phyloP scores from a whole-genome alignment of 2,888 invertebrate genomes.

The Morpho helenor region DNA sequence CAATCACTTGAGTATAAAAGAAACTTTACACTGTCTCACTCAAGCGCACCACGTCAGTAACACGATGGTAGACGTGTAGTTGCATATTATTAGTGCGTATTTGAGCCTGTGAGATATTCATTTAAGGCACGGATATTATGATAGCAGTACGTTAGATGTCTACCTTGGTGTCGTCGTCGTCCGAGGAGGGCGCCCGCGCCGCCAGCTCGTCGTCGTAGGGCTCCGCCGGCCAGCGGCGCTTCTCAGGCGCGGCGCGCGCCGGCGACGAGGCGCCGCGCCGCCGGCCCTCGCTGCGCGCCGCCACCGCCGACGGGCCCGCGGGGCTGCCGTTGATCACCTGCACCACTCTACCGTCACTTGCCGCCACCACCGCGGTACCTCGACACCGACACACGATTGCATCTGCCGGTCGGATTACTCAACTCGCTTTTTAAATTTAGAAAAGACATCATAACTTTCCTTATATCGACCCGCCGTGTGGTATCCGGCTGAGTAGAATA shows the following conservation, averaged over 20 bases:
- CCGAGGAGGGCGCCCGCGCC: constrained; percentile 49
- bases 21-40: too few species aligned
- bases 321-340: constrained; percentile 72
- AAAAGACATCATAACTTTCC: too few species aligned
- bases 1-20: too few species aligned
- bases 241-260: constrained; percentile 81
- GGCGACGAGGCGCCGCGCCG: constrained; percentile 69
- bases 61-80: too few species aligned
- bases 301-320: constrained; percentile 35
- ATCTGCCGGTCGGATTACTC: constrained; percentile 1
- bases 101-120: neutral
- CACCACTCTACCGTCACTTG: constrained; percentile 26
- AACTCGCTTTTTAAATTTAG: neutral
- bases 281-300: constrained; percentile 49
- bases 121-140: neutral
- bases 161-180: constrained; percentile 65
- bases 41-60: too few species aligned
- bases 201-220: constrained; percentile 48
- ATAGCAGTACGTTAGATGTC: constrained; percentile 3
- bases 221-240: constrained; percentile 85
- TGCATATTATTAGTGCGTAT: too few species aligned
- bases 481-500: too few species aligned
- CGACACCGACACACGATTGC: too few species aligned
- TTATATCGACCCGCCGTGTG: too few species aligned
- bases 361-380: too few species aligned